phyloP scores from a whole-genome alignment of 2,888 invertebrate species.

The Diadegma fenestrale region DNA sequence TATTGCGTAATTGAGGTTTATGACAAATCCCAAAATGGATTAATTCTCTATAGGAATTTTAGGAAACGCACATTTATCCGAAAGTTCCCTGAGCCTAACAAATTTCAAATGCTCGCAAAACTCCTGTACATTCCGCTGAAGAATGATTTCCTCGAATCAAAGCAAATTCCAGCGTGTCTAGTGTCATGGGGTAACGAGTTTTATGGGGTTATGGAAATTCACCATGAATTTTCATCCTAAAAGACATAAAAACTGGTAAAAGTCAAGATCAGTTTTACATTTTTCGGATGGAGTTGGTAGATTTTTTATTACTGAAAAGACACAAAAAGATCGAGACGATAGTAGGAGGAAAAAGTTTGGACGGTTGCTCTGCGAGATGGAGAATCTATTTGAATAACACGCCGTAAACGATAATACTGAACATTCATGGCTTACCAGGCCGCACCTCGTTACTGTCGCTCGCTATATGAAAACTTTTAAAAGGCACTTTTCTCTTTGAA shows the following conservation, averaged over 20 bases:
- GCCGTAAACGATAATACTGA: not conserved
- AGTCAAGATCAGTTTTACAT: not conserved
- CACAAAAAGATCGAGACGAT: too few species aligned
- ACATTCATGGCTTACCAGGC: not conserved
- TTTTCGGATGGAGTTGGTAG: too few species aligned
- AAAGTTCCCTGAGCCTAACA: not conserved
- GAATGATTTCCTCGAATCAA: not conserved
- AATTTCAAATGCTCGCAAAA: not conserved
- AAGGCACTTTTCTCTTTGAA: slow-evolving; percentile 14
- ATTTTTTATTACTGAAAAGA: not conserved
- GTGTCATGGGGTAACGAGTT: not conserved
- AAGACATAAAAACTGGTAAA: not conserved
- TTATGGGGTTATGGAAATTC: not conserved
- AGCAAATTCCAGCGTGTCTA: not conserved
- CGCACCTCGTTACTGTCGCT: slow-evolving; percentile 12
- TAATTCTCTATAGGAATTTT: not conserved
- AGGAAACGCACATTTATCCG: not conserved
- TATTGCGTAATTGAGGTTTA: slow-evolving; percentile 11
- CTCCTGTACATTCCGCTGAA: not conserved
- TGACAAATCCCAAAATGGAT: not conserved
- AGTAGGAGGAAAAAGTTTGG: not conserved
- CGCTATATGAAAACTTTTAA: not conserved
- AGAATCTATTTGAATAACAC: not conserved
- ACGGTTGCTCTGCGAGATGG: not conserved
- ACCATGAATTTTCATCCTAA: not conserved